phyloP scores from a whole-genome alignment of 2,113 vertebrate species.

The Cathartes aura region DNA sequence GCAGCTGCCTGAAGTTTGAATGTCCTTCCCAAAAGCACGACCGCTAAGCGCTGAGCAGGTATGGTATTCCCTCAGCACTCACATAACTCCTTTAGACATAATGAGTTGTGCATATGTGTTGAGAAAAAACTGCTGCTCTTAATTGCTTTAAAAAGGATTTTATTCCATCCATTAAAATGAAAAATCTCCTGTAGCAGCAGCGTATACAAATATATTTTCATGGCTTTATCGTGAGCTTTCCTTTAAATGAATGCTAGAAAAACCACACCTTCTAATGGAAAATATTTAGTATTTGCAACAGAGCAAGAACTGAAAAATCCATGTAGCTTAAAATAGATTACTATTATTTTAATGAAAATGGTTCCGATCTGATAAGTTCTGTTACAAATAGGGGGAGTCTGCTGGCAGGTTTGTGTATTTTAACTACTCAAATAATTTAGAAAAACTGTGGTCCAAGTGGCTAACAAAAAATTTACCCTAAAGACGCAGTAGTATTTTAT shows the following conservation, averaged over 20 bases:
- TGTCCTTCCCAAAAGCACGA: not conserved
- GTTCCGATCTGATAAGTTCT: not conserved
- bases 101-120: not conserved
- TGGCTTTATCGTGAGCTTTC: not conserved
- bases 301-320: not conserved
- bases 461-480: not conserved
- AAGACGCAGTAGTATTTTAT: not conserved
- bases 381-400: not conserved
- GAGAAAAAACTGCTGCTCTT: not conserved
- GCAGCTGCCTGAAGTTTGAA: not conserved
- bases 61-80: not conserved
- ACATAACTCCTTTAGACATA: fast-evolving
- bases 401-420: not conserved
- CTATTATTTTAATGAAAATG: not conserved
- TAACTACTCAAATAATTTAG: not conserved
- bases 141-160: not conserved
- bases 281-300: not conserved
- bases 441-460: not conserved
- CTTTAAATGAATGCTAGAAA: not conserved
- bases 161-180: not conserved
- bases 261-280: not conserved
- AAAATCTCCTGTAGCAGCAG: not conserved
- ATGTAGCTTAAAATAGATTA: not conserved
- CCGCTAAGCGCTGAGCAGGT: fast-evolving
- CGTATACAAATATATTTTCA: fast-evolving